Base-by-base conservation (phyloP, 1,140 invertebrate genomes). In the Orussus abietinus region DNA sequence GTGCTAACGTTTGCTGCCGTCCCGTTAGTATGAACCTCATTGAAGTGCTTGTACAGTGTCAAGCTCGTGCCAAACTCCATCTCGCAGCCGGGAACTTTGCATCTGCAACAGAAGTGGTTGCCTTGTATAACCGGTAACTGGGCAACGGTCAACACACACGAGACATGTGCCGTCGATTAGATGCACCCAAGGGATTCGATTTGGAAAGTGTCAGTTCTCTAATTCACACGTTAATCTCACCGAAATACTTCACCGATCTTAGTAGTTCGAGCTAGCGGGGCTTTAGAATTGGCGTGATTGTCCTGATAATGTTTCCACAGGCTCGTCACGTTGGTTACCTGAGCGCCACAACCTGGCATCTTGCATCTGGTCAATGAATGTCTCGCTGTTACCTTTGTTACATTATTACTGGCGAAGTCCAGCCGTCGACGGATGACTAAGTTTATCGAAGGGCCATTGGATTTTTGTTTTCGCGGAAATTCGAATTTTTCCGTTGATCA, bases 261-360 rank as follows among this genome's bases (percentile, higher is more conserved):
- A 13, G 53, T 13, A 15, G 44, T 52, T 50, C 59, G 53, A 45
- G 51, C 49, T 18, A 56, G 17, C 15, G 61, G 53, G 28, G 63
- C 51, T 47, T 72, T 71, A 15, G 62, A 54, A 55, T 65, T 68
- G 19, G 67, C 66, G 52, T 72, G 69, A 66, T 65, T 72, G 37
- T 72, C 67, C 32, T 72, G 69, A 51, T 69, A 72, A 51, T 72
- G 68, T 41, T 72, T 69, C 65, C 66, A 72, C 37, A 72, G 47
- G 48, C 54, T 59, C 38, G 57, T 66, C 14, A 66, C 69, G 35
- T 68, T 69, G 32, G 61, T 64, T 12, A 66, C 59, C 55, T 71
- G 60, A 17, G 60, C 66, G 30, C 67, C 63, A 42, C 69, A 72
- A 18, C 69, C 68, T 34, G 68, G 65, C 49, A 66, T 66, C 51